These are phyloP conservation scores for Enteromius paludinosus DNA, from an alignment of 2,797 vertebrate genomes.

Conservation along the genomic window DNA sequence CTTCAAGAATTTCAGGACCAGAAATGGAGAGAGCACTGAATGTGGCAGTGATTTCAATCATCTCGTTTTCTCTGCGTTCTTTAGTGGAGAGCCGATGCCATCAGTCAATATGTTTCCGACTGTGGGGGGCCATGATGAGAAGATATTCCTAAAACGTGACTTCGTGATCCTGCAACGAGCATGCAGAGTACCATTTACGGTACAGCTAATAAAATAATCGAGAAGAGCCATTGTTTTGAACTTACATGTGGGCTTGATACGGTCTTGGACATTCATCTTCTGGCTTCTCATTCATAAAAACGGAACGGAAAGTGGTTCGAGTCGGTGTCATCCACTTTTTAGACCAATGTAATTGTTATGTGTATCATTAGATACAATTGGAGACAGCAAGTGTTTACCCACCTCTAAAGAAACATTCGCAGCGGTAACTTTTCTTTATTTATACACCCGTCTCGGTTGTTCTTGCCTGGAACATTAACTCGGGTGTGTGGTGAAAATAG, in stretches of 20 bases:
- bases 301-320: not conserved
- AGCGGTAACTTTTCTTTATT: conserved; percentile 4
- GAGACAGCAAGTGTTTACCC: not conserved
- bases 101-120: conserved; percentile 5
- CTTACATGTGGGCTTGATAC: not conserved
- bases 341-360: not conserved
- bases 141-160: conserved; percentile 2
- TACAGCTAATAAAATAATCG: not conserved
- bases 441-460: not conserved
- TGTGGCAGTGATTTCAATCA: conserved; percentile 39
- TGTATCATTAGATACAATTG: not conserved
- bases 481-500: not conserved
- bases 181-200: not conserved
- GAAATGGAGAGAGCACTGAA: conserved; percentile 22
- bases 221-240: not conserved
- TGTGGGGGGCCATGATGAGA: conserved; percentile 13
- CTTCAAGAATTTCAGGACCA: conserved; percentile 6
- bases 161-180: not conserved
- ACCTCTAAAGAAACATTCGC: not conserved
- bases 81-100: conserved; percentile 34
- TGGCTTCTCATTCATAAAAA: not conserved
- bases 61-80: conserved; percentile 16
- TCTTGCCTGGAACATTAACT: not conserved
- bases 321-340: not conserved
- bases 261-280: conserved; percentile 1